Base-by-base conservation (phyloP, 2,797 vertebrate species). In the Sphenodon punctatus region DNA sequence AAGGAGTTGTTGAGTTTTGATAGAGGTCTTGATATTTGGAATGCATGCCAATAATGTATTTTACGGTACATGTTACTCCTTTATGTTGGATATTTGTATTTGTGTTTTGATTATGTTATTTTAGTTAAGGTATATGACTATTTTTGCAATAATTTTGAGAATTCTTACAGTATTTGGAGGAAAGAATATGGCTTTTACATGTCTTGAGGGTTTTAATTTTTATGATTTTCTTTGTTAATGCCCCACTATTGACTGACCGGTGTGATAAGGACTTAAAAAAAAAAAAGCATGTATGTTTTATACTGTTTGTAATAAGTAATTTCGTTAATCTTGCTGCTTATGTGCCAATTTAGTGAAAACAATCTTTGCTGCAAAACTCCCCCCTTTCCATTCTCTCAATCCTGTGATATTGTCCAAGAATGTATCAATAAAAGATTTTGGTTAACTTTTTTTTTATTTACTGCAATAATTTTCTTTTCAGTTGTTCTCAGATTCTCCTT, bases 291-390 rank as follows among this genome's bases (percentile, higher is more conserved):
- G 98, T 98, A 97, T 97, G 98, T 99, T 99, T 99, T 99, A 93
- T 99, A 98, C 98, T 97, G 98, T 99, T 99, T 99, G 98, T 98
- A 98, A 97, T 95, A 92, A 97, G 97, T 98, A 95, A 97, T 97
- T 97, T 97, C 97, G 96, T 98, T 98, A 96, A 97, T 97, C 97
- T 97, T 97, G 98, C 97, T 98, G 98, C 98, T 98, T 98, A 96
- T 97, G 98, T 99, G 97, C 97, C 97, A 97, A 98, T 97, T 97
- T 98, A 96, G 98, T 98, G 96, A 96, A 95, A 97, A 94, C 95
- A 74, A 96, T 92, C 97, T 96, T 94, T 94, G 94, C 95, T 89
- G 93, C 92, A 86, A 92, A 93, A 95, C 94, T 94, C 94, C 97
- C 96, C 73, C 95, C 96, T 96, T 92, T 90, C 97, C 97, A 97